Base-by-base conservation (phyloP, 2,888 invertebrate species). In the Sclerodermus sp. region DNA sequence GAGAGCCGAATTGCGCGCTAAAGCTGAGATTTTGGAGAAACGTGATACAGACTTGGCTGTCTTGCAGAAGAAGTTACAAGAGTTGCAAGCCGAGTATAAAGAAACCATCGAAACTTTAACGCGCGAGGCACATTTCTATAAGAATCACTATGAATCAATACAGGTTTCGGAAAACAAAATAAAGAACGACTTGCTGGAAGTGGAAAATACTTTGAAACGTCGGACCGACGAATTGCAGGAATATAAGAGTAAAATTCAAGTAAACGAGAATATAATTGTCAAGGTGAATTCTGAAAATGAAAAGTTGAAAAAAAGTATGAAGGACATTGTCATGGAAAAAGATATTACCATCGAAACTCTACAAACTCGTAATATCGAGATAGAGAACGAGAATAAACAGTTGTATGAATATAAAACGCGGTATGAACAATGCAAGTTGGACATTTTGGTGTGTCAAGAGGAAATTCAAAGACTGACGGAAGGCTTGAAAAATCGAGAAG, bases 1-100 rank as follows among this genome's bases (percentile, higher is more conserved):
- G 43, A 85, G 84, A 54, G 82, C 82, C 54, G 83, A 83, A 41
- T 65, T 88, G 38, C 84, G 85, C 23, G 83, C 84, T 65, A 87
- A 86, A 67, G 84, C 84, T 52, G 69, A 79, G 36, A 79, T 79
- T 38, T 80, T 86, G 10, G 79, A 81, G 42, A 84, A 86, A 31
- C 82, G 85, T 47, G 85, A 87, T 59, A 80, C 82, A 40, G 82
- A 82, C 53, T 79, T 87, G 2, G 78, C 83, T 41, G 76, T 75
- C 1, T 65, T 86, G 38, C 71, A 82, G 57, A 67, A 79, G 49
- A 84, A 86, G 64, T 80, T 87, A 2, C 82, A 82, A 40, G 82
- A 82, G 58, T 78, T 86, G 23, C 82, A 83, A 58, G 63, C 71
- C 0, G 82, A 84, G 62, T 66, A 86, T 1, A 83, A 84, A 32